Evolutionary conservation across 2,113 vertebrate species (phyloP).

Genomic region (Lota lota): DNA sequence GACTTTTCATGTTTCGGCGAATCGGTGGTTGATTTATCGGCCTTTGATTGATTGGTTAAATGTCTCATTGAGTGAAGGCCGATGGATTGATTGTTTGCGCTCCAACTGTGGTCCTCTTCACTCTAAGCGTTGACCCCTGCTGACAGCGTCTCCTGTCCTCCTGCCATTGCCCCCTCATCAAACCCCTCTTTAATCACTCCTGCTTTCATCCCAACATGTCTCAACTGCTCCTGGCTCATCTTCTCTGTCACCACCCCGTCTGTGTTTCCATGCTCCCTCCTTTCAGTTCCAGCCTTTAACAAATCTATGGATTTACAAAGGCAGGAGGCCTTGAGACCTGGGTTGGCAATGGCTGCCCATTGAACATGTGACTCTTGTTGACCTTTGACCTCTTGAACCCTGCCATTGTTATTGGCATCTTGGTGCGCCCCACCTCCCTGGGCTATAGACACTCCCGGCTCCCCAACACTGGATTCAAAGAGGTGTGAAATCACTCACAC

Average conservation of each 20-base stretch:
- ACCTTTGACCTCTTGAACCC: constrained; percentile 39
- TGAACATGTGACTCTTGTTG: constrained; percentile 41
- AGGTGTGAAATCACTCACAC: constrained; percentile 21
- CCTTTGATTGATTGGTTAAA: constrained; percentile 2
- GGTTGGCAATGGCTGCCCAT: constrained; percentile 28
- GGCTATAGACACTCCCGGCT: constrained; percentile 5
- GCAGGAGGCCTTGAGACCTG: constrained; percentile 14
- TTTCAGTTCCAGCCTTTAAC: not conserved
- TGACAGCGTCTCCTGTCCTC: not conserved
- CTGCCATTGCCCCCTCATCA: not conserved
- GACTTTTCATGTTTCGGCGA: not conserved
- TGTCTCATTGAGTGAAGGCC: constrained; percentile 5
- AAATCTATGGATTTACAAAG: constrained; percentile 9
- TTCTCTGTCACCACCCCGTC: not conserved
- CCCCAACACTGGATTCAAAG: constrained; percentile 6
- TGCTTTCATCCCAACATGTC: constrained; percentile 25
- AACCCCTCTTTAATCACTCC: constrained; percentile 16
- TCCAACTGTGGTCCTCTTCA: constrained; percentile 11
- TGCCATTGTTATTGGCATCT: constrained; percentile 31
- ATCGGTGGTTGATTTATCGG: not conserved
- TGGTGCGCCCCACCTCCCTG: not conserved
- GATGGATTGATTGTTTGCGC: constrained; percentile 13
- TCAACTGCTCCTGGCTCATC: constrained; percentile 8
- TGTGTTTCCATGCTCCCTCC: not conserved
- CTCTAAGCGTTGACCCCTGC: constrained; percentile 17